Percentiles rank a stretch among this genome's conserved stretches.
Evolutionary conservation across 2,113 vertebrate species (phyloP).

Genomic region (Trichechus manatus): DNA sequence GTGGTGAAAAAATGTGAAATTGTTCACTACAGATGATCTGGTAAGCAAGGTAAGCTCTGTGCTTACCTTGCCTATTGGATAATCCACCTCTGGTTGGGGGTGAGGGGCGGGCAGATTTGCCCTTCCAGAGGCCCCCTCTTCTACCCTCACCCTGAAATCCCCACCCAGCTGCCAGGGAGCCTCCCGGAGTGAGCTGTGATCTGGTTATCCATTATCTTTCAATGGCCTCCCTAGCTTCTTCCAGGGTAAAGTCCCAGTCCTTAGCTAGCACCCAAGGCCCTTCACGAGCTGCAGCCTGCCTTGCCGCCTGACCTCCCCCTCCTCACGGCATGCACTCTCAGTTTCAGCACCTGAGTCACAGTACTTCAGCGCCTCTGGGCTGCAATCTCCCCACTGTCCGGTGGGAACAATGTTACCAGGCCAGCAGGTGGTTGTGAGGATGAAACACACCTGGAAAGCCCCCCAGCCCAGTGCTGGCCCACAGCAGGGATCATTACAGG

Average conservation of each 20-base stretch:
- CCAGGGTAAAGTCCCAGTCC: neutral
- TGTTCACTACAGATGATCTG: no score
- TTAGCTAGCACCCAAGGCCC: neutral
- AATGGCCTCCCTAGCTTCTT: neutral
- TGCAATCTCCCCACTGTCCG: rapidly evolving
- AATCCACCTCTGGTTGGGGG: neutral
- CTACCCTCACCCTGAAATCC: neutral
- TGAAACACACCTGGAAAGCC: neutral
- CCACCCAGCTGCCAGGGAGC: neutral
- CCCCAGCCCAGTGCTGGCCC: neutral
- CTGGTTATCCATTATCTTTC: neutral
- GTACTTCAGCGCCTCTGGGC: no score
- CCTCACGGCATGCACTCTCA: neutral
- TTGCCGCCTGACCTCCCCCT: neutral
- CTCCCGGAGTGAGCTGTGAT: neutral
- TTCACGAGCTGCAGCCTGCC: neutral
- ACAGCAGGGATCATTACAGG: neutral
- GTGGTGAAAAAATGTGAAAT: no score
- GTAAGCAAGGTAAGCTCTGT: no score
- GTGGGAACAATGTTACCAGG: neutral
- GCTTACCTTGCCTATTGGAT: no score
- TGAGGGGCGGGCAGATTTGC: neutral
- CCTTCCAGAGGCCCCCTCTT: neutral
- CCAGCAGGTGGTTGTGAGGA: neutral
- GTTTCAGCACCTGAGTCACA: no score